Base-by-base conservation (phyloP, 2,113 vertebrate species). In the Puma concolor region DNA sequence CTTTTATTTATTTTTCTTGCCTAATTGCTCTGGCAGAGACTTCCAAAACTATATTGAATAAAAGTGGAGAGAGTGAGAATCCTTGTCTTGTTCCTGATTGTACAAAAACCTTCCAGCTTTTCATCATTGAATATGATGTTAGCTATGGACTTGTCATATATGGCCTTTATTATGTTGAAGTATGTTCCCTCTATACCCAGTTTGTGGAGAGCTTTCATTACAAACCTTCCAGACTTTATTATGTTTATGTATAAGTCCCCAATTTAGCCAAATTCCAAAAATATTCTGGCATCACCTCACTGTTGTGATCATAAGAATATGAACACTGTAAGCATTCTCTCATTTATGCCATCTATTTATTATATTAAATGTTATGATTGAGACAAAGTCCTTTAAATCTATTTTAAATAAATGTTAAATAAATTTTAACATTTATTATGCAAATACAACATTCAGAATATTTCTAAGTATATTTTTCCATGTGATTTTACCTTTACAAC, bases 391-490 rank as follows among this genome's bases (percentile, higher is more conserved):
- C 77, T 96, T 13, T 23, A 93, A 93, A 93, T 60, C 1, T 11
- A 72, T 7, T 25, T 44, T 44, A 9, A 44, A 44, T 9, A 44
- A 44, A 44, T 44, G 8, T 44, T 44, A 44, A 44, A 44, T 44
- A 44, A 69, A 64, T 31, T 50, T 11, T 31, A 76, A 87, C 0
- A 64, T 29, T 50, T 91, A 66, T 95, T 72, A 63, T 80, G 33
- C 7, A 97, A 81, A 81, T 72, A 67, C 29, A 97, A 48, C 33
- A 88, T 91, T 96, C 25, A 50, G 21, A 60, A 64, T 72, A 84
- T 66, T 84, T 96, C 5, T 64, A 86, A 83, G 33, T 7, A 76
- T 76, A 76, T 71, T 89, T 90, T 44, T 7, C 2, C 16, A 38
- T 54, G 19, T 64, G 23, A 79, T 82, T 82, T 54, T 72, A 91